Conservation (phyloP, 2,113 vertebrate species). For the Prolemur simus region DNA sequence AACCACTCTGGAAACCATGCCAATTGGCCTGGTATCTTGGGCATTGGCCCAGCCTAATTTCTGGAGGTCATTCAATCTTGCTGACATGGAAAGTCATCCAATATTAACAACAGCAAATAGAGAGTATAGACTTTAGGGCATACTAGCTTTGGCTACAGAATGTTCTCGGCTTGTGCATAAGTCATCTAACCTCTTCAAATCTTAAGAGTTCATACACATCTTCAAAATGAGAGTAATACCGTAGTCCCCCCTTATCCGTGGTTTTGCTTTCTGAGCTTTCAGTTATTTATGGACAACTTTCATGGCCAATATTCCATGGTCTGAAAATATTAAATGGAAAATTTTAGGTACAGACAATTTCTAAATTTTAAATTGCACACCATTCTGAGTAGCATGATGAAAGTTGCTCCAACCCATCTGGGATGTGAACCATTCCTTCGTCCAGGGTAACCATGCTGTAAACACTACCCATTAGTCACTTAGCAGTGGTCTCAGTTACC, state of each 20-base stretch:
- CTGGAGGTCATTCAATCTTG: constrained; percentile 48
- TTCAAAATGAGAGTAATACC: not conserved
- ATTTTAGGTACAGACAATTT: not conserved
- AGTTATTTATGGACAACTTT: not conserved
- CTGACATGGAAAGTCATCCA: not conserved
- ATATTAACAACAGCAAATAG: constrained; percentile 4
- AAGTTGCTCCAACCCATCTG: not conserved
- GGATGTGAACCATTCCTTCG: not conserved
- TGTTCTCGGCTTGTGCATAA: not conserved
- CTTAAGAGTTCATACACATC: not conserved
- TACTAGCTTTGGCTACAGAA: not conserved
- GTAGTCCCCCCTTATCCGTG: not conserved
- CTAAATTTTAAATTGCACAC: not conserved
- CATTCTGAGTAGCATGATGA: not conserved
- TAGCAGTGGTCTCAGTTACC: not conserved
- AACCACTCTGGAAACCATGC: constrained; percentile 5
- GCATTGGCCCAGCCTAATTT: constrained; percentile 3
- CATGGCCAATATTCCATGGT: not conserved
- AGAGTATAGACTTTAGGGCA: not conserved
- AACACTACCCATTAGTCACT: not conserved
- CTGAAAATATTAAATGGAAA: not conserved
- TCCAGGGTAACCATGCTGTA: not conserved
- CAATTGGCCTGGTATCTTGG: not conserved
- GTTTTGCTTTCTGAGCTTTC: not conserved
- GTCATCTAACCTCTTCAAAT: not conserved